Base-by-base conservation (phyloP, 2,888 invertebrate genomes). In the Tenthredo mesomela region DNA sequence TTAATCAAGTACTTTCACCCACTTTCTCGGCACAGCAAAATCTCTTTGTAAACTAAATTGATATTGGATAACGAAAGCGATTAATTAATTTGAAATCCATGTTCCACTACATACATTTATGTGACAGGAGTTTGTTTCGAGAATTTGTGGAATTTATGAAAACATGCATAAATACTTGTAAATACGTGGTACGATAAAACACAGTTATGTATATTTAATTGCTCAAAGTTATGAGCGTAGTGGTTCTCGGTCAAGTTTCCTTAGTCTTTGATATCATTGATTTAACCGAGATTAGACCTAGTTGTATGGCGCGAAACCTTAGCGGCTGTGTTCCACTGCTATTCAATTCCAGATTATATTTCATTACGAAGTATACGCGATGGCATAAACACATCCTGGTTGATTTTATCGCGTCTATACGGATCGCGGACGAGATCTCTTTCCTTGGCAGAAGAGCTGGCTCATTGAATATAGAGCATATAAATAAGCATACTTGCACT, bases 201-300 rank as follows among this genome's bases (percentile, higher is more conserved):
- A 75, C 77, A 77, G 54, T 54, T 54, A 33, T 33, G 54, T 54
- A 43, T 77, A 18, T 15, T 33, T 77, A 54, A 77, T 77, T 77
- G 77, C 10, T 54, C 50, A 33, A 77, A 29, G 29, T 10, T 47
- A 18, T 54, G 54, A 18, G 29, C 33, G 18, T 50, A 43, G 21
- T 40, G 43, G 73, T 50, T 54, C 29, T 29, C 18, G 50, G 50
- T 25, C 50, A 29, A 77, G 29, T 47, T 75, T 33, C 18, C 29
- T 47, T 54, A 25, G 50, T 77, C 50, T 50, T 29, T 54, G 18
- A 77, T 77, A 77, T 77, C 25, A 7, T 50, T 77, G 50, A 77
- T 21, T 43, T 1, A 73, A 43, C 43, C 12, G 25, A 21, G 10
- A 33, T 33, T 5, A 40, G 18, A 67, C 33, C 7, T 7, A 37